A percentile compares a stretch with the other conserved stretches of the same genome.
Conservation (phyloP, 2,113 vertebrate genomes). For the Mugil cephalus region DNA sequence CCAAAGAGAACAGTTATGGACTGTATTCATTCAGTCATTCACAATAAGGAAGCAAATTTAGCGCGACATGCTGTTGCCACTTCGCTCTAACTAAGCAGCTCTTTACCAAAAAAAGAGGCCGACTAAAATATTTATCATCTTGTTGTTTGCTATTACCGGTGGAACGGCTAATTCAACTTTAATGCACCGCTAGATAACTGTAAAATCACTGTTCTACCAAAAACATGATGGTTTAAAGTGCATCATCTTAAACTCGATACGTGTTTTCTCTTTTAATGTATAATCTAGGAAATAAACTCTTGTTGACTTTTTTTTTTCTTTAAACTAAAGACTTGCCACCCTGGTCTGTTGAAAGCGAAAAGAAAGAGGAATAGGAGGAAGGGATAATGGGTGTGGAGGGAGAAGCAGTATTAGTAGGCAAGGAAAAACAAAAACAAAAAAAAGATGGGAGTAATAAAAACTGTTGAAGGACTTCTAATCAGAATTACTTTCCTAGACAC, state of each 20-base stretch:
- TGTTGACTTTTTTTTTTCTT: no score
- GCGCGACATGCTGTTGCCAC: not conserved
- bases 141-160: no score
- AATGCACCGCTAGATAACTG: not conserved
- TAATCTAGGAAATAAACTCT: no score
- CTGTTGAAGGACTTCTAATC: slow-evolving; percentile 47
- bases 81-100: no score
- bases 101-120: no score
- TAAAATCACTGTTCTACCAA: not conserved
- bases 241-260: not conserved
- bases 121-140: no score
- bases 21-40: not conserved
- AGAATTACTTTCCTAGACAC: slow-evolving; percentile 52
- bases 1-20: not conserved
- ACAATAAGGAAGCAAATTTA: not conserved
- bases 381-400: not conserved
- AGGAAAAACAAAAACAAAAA: slow-evolving; percentile 5
- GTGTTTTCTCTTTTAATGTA: not conserved
- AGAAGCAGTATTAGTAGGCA: not conserved
- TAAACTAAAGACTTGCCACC: not conserved
- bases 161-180: not conserved
- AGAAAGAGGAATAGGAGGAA: not conserved
- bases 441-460: slow-evolving; percentile 18
- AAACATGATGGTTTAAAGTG: not conserved
- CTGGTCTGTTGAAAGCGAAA: not conserved